Evolutionary conservation across 2,113 vertebrate species (phyloP), one percentile per base, ranked within the genome.

Genomic region (Sebastes fasciatus): DNA sequence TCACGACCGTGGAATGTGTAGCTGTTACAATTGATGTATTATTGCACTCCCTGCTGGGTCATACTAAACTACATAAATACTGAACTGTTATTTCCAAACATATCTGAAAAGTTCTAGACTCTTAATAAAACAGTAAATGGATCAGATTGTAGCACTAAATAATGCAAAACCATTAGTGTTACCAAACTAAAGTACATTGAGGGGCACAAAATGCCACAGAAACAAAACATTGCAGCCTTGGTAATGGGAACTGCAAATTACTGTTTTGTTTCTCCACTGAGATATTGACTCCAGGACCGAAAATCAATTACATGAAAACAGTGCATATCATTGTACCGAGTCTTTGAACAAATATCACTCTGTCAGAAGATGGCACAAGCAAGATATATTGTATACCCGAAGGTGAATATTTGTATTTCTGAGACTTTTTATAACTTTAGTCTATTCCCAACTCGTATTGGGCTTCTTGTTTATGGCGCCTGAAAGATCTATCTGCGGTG

Each of bases 321-420:
- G 81, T 58, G 68, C 62, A 69, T 86, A 88, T 79, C 8, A 75
- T 79, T 72, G 68, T 77, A 79, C n/a, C 67, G 80, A 79, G 69
- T 46, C 69, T 91, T 86, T 91, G 77, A 89, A 84, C 58, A 83
- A 74, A 81, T 81, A 90, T 80, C 62, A 78, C 65, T 79, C 65
- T 76, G 74, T 90, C 85, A 89, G 55, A 76, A 75, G 86, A 86
- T 82, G 82, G 54, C 79, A 88, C 80, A 23, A 17, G 55, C 8
- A 48, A 74, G 85, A 88, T 88, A 78, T 80, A 76, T 72, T 87
- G 61, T 79, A 81, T 80, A 92, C 79, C 89, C 80, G 1, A 86
- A 88, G 90, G 90, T 82, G 79, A 89, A 91, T 90, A 91, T 95
- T 89, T 93, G 87, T 92, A 88, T 92, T 88, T 92, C 72, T 83